Evolutionary conservation across 2,888 invertebrate species (phyloP).

Genomic region (Hofmannophila pseudospretella): DNA sequence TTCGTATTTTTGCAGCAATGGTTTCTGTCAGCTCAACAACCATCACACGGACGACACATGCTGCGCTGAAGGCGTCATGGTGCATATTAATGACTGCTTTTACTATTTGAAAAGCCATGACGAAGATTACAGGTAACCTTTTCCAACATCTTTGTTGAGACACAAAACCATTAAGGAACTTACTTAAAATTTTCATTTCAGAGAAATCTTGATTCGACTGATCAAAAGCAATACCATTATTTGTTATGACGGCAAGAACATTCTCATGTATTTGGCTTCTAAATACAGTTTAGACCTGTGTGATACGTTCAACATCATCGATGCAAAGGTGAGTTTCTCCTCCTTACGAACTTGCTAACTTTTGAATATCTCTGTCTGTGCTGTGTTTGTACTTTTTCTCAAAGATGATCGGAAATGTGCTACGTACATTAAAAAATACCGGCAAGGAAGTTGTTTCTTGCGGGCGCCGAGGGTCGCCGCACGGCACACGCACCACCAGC

Average conservation of each 20-base stretch:
- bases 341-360: too few relatives aligned
- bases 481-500: too few relatives aligned
- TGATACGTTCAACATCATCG: conserved; percentile 28
- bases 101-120: conserved; percentile 32
- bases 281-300: conserved; percentile 31
- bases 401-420: too few relatives aligned
- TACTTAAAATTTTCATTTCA: conserved; percentile 23
- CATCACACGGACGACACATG: conserved; percentile 45
- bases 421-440: too few relatives aligned
- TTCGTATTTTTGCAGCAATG: conserved; percentile 42
- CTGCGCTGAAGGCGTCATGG: conserved; percentile 44
- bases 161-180: not conserved
- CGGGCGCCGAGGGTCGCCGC: too few relatives aligned
- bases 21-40: conserved; percentile 53
- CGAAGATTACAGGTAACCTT: not conserved
- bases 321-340: conserved; percentile 44
- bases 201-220: conserved; percentile 25
- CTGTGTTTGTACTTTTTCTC: too few relatives aligned
- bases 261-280: conserved; percentile 45
- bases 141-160: not conserved
- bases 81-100: conserved; percentile 32
- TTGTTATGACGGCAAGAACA: conserved; percentile 55
- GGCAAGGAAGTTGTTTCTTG: too few relatives aligned
- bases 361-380: too few relatives aligned
- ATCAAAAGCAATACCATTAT: conserved; percentile 37